A percentile compares a stretch with the other conserved stretches of the same genome.
Conservation (phyloP, 2,888 invertebrate genomes). For the Trachelus troglodyta region DNA sequence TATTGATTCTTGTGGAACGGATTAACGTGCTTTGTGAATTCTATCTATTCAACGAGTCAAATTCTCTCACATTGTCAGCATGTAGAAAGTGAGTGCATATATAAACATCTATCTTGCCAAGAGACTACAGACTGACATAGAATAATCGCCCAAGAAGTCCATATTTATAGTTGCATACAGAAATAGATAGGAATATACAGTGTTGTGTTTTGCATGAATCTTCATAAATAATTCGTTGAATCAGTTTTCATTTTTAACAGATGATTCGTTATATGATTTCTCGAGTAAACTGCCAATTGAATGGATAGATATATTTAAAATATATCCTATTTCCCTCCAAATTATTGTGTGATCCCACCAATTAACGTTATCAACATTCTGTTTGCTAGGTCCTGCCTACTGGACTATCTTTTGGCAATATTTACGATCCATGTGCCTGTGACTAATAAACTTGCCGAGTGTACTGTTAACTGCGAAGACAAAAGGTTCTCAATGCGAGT, state of each 20-base stretch:
- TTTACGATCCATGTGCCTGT: background rate
- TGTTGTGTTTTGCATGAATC: background rate
- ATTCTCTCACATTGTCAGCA: background rate
- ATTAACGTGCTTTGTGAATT: background rate
- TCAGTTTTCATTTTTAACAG: background rate
- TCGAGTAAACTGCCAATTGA: background rate
- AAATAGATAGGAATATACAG: background rate
- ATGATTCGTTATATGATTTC: background rate
- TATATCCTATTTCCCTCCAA: background rate
- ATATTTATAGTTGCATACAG: background rate
- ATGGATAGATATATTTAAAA: background rate
- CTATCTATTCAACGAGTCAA: background rate
- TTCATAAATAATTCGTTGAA: background rate
- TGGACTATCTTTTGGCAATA: background rate
- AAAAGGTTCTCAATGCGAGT: background rate
- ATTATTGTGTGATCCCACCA: background rate
- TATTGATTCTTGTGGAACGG: background rate
- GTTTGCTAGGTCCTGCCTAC: background rate
- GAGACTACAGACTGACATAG: background rate
- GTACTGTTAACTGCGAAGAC: background rate
- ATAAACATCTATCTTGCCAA: background rate
- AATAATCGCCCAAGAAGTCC: background rate
- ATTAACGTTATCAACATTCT: background rate
- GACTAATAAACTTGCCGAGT: background rate
- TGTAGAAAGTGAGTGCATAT: background rate